Percentiles rank a stretch among this genome's conserved stretches.
These are phyloP conservation scores for Phalloptychus januarius DNA, from an alignment of 2,797 vertebrate species.

Conservation along the genomic window DNA sequence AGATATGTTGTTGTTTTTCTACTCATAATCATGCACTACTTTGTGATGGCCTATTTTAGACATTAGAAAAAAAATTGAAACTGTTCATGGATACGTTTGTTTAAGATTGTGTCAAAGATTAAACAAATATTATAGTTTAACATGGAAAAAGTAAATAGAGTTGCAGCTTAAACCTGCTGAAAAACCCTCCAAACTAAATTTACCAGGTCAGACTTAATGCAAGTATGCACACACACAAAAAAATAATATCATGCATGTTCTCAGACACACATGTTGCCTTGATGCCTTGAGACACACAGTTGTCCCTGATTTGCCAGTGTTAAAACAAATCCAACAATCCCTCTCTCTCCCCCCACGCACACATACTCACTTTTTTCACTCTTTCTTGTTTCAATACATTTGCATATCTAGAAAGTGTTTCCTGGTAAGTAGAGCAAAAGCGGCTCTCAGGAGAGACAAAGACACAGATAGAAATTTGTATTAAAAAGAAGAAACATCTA, in stretches of 20 bases:
- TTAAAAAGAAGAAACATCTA: slow-evolving; percentile 79
- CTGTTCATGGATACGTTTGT: not conserved
- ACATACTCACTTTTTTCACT: slow-evolving; percentile 23
- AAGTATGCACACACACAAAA: slow-evolving; percentile 26
- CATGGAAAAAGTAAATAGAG: not conserved
- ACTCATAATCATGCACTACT: not conserved
- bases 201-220: not conserved
- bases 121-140: not conserved
- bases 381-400: slow-evolving; percentile 71
- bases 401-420: slow-evolving; percentile 83
- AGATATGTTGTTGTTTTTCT: not conserved
- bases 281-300: slow-evolving; percentile 45
- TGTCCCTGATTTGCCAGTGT: slow-evolving; percentile 39
- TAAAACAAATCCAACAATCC: slow-evolving; percentile 45
- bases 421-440: slow-evolving; percentile 83
- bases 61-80: not conserved
- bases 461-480: slow-evolving; percentile 76
- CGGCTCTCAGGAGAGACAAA: slow-evolving; percentile 77
- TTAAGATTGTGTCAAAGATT: too few relatives aligned
- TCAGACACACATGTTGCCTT: slow-evolving; percentile 20
- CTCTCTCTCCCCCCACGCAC: slow-evolving; percentile 14
- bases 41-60: not conserved
- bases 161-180: not conserved
- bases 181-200: not conserved
- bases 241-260: slow-evolving; percentile 22